Base-by-base conservation (phyloP, 2,797 vertebrate genomes). In the Pseudomugil tenellus region DNA sequence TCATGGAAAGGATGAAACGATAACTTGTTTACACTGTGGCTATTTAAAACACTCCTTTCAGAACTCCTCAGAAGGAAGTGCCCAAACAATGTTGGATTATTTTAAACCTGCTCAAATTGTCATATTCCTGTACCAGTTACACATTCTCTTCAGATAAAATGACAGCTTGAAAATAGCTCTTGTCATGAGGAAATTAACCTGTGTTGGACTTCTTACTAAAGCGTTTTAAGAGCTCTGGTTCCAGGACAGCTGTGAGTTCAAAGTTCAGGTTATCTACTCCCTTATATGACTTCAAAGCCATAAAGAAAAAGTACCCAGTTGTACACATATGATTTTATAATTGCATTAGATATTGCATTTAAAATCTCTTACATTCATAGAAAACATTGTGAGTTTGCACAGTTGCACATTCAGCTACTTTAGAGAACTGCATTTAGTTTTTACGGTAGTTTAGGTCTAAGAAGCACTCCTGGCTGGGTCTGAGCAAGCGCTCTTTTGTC, bases 401-500 rank as follows among this genome's bases (percentile, higher is more conserved):
- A 41, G 17, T 21, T 58, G 3, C 12, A 55, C 35, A 61, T 59
- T 75, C 31, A 55, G 61, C 51, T 62, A 60, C 52, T 62, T 71
- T 34, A 19, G 28, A 55, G 61, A 21, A 10, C 19, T 46, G 41
- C 41, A 2, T 0, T n/a, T 46, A n/a, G 8, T 10, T 9, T 46
- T 41, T 41, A 41, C 6, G 39, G 39, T 41, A 14, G 19, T 46
- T 46, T 46, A 7, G 41, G 21, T 46, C 41, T 46, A 4, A 46
- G 8, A 46, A 21, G 19, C n/a, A 46, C 17, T 17, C 7, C 2
- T n/a, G n/a, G n/a, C n/a, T n/a, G n/a, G n/a, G n/a, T n/a, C n/a
- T n/a, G n/a, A n/a, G n/a, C n/a, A n/a, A n/a, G n/a, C n/a, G n/a
- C n/a, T n/a, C n/a, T 43, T 43, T 43, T n/a, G 16, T n/a, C 2